Base-by-base conservation (phyloP, 1,140 invertebrate genomes). In the Drosophila rhopaloa region DNA sequence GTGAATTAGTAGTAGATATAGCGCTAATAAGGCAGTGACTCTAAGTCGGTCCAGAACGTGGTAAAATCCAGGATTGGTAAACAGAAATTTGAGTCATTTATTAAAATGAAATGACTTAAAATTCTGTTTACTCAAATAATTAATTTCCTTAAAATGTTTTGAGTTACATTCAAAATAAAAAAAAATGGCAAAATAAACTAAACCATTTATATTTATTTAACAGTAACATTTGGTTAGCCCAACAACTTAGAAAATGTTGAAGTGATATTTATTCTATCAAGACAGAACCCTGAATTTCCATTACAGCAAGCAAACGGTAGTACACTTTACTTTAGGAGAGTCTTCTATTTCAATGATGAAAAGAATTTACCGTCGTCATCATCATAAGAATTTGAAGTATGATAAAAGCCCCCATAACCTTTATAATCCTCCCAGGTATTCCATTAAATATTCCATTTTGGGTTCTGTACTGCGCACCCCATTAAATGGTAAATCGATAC, bases 1-100 rank as follows among this genome's bases (percentile, higher is more conserved):
- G 47, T 43, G 19, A 86, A 85, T 86, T 72, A 73, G 79, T 81
- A 86, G 82, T 68, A 82, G 51, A 29, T 44, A 43, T 40, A 79
- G 59, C 19, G 24, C 58, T 79, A 78, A 81, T 80, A 76, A 66
- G 46, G 43, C 54, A 62, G 59, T 46, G 57, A n/a, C 7, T 16
- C 3, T 41, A 63, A 70, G 53, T 44, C 53, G 62, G 51, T 57
- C 60, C 56, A 76, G 76, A 76, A 24, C 5, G 24, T 6, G 11
- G 35, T 3, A 1, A 55, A 56, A 29, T 32, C 29, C 5, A 32
- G 7, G 29, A 32, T 32, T 32, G 5, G 5, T 32, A 32, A 32
- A 8, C 29, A 6, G 29, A 0, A 32, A 7, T 32, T 32, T 7
- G 1, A 32, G 29, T 29, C 3, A 29, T 29, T 29, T 5, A n/a